Conservation (phyloP, 2,113 vertebrate species). For the Lipophrys pholis region DNA sequence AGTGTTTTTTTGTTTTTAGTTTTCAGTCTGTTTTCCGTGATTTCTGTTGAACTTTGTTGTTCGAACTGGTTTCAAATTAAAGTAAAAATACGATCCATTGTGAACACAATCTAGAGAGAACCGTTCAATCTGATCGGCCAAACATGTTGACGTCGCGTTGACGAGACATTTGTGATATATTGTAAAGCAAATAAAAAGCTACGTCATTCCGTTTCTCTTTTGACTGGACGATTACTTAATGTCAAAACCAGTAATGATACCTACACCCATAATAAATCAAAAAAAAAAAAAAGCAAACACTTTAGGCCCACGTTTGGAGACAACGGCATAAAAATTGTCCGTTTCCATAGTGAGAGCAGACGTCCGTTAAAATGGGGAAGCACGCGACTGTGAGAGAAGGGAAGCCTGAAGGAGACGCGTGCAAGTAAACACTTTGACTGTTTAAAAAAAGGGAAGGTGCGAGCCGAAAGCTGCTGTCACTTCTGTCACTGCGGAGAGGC, state of each 20-base stretch:
- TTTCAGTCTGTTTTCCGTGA: too few species aligned
- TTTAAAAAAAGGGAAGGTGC: conserved; percentile 49
- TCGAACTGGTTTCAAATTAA: too few species aligned
- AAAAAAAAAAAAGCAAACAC: neutral
- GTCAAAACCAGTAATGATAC: neutral
- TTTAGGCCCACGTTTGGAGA: conserved; percentile 2
- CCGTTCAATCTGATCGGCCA: too few species aligned
- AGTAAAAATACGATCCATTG: too few species aligned
- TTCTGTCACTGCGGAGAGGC: conserved; percentile 14
- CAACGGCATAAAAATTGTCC: neutral
- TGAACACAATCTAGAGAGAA: too few species aligned
- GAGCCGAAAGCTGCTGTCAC: conserved; percentile 24
- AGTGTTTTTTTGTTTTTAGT: too few species aligned
- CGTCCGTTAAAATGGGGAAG: conserved; percentile 46
- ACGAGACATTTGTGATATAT: too few species aligned
- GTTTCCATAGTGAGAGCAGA: conserved; percentile 54
- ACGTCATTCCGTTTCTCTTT: too few species aligned
- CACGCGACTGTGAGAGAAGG: conserved; percentile 30
- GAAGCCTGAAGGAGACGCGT: neutral
- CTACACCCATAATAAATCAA: too few species aligned
- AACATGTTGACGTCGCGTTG: too few species aligned
- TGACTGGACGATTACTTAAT: neutral
- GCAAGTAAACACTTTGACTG: conserved; percentile 6
- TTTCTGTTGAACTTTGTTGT: too few species aligned
- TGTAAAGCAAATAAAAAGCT: too few species aligned